A percentile compares a stretch with the other conserved stretches of the same genome.
These are phyloP conservation scores for Panzeria rudis DNA, from an alignment of 2,888 invertebrate species.

Conservation along the genomic window DNA sequence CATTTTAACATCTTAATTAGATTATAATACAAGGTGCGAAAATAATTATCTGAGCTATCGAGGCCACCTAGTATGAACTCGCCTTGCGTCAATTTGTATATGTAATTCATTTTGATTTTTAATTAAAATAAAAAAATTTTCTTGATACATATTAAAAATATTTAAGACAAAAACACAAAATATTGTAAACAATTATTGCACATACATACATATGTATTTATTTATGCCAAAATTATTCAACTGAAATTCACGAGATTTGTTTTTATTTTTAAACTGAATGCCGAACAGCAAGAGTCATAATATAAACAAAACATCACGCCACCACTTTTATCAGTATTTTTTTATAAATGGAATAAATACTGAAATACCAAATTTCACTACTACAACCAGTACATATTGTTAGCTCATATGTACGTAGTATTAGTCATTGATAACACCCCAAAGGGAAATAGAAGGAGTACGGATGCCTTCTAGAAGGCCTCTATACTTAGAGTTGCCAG, in stretches of 20 bases:
- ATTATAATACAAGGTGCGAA: no score
- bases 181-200: slow-evolving; percentile 28
- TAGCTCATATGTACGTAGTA: neutral
- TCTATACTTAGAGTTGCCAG: no score
- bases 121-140: neutral
- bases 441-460: no score
- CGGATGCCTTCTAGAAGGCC: no score
- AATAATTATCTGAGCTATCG: no score
- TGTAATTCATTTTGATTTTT: neutral
- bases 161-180: neutral
- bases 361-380: slow-evolving; percentile 14
- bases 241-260: slow-evolving; percentile 50
- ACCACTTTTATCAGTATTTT: slow-evolving; percentile 59
- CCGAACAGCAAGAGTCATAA: slow-evolving; percentile 14
- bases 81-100: no score
- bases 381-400: neutral
- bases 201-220: no score
- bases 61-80: no score
- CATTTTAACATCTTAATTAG: no score
- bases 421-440: no score
- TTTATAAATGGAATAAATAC: slow-evolving; percentile 27
- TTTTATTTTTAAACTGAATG: slow-evolving; percentile 21
- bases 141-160: neutral
- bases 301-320: slow-evolving; percentile 65
- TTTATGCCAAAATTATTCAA: slow-evolving; percentile 19